phyloP scores from a whole-genome alignment of 2,888 invertebrate genomes.

The Pterobdella sp. region DNA sequence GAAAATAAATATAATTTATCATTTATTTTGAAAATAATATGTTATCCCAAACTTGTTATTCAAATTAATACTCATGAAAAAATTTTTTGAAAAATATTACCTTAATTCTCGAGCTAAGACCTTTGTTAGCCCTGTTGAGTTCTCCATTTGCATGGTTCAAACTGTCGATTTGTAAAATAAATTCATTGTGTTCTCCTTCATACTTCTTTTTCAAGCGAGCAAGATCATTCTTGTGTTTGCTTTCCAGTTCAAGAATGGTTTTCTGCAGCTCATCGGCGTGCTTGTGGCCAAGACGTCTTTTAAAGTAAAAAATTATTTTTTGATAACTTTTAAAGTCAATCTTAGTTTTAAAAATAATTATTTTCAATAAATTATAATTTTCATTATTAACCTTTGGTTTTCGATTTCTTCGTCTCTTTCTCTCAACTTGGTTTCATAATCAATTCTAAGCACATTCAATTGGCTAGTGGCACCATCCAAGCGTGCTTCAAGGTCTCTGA shows the following conservation, averaged over 20 bases:
- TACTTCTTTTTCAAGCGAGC: constrained; percentile 51
- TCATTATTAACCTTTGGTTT: constrained; percentile 73
- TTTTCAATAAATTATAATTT: neutral
- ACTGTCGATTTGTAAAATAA: constrained; percentile 43
- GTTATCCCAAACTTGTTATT: too few species aligned
- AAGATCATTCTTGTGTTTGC: constrained; percentile 50
- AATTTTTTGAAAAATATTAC: too few species aligned
- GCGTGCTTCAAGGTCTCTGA: constrained; percentile 88
- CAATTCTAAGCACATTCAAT: constrained; percentile 84
- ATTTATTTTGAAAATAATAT: neutral
- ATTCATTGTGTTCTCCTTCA: constrained; percentile 49
- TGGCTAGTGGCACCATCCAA: constrained; percentile 73
- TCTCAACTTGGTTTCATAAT: constrained; percentile 88
- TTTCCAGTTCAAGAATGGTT: constrained; percentile 50
- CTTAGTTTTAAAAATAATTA: neutral
- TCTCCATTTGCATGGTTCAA: constrained; percentile 42
- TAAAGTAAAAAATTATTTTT: neutral
- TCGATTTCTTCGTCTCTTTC: constrained; percentile 99
- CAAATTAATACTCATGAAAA: too few species aligned
- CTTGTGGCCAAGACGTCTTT: constrained; percentile 49
- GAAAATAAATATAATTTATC: too few species aligned
- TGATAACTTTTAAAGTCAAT: neutral
- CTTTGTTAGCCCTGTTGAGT: constrained; percentile 94
- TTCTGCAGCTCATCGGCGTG: constrained; percentile 51
- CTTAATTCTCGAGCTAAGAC: constrained; percentile 81